A percentile compares a stretch with the other conserved stretches of the same genome.
Evolutionary conservation across 2,113 vertebrate genomes (phyloP).

Genomic region (Arizona elegans): DNA sequence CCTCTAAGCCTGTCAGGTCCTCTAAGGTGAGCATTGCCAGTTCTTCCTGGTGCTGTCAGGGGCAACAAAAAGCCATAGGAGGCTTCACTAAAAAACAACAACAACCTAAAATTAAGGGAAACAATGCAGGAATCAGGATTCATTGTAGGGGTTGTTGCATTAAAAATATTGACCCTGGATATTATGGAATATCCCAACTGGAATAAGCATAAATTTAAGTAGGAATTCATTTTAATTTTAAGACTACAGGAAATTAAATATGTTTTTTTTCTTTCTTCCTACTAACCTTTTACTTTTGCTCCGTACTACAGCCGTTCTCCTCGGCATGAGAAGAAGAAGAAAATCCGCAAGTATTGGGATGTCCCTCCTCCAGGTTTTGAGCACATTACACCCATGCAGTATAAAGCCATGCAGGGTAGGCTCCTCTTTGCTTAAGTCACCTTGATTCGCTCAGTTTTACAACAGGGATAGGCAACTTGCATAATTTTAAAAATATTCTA

Average conservation of each 20-base stretch:
- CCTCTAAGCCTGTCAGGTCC: constrained; percentile 28
- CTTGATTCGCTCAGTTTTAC: background rate
- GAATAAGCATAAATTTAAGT: background rate
- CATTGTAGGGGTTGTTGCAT: background rate
- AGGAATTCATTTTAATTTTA: background rate
- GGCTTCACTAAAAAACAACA: background rate
- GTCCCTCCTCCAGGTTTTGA: constrained; percentile 89
- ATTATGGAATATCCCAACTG: background rate
- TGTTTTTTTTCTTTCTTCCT: background rate
- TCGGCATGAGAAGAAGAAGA: constrained; percentile 90
- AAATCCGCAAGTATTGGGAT: constrained; percentile 92
- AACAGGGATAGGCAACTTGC: background rate
- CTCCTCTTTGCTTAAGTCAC: background rate
- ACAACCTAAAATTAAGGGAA: background rate
- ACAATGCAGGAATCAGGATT: background rate
- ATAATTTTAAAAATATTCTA: background rate
- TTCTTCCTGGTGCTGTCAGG: background rate
- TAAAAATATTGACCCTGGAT: background rate
- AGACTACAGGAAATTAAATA: background rate
- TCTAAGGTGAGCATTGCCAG: constrained; percentile 17
- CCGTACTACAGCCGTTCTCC: constrained; percentile 76
- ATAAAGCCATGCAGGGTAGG: constrained; percentile 94
- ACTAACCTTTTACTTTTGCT: constrained; percentile 2
- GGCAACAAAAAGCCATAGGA: background rate
- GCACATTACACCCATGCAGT: constrained; percentile 93